A percentile compares a stretch with the other conserved stretches of the same genome.
Conservation (phyloP, 2,113 vertebrate species). For the Potamarius usumacintae region DNA sequence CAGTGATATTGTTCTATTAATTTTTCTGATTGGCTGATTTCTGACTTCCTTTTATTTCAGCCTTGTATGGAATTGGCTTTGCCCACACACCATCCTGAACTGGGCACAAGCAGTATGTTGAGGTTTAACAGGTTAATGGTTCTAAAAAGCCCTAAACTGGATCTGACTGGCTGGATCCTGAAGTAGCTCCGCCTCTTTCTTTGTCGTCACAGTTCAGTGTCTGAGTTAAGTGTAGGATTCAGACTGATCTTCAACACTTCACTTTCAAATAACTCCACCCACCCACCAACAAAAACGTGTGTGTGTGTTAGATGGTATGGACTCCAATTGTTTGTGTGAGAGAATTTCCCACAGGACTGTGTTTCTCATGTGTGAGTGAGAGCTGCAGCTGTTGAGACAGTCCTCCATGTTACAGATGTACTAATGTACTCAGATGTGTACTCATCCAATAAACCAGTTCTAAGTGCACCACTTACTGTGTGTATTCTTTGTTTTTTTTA, state of each 20-base stretch:
- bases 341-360: background rate
- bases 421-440: constrained; percentile 79
- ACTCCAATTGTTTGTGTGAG: constrained; percentile 1
- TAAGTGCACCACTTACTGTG: background rate
- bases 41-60: background rate
- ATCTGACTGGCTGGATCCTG: background rate
- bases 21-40: background rate
- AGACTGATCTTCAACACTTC: background rate
- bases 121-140: background rate
- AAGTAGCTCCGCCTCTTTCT: background rate
- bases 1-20: background rate
- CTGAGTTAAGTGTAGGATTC: background rate
- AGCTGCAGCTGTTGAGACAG: constrained; percentile 75
- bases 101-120: background rate
- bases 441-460: constrained; percentile 77
- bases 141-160: background rate
- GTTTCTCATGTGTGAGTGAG: background rate
- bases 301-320: background rate
- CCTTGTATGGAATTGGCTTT: background rate
- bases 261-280: background rate
- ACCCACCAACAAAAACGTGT: background rate
- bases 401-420: constrained; percentile 73
- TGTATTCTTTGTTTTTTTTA: background rate
- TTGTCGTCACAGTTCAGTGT: background rate
- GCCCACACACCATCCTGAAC: background rate